phyloP scores from a whole-genome alignment of 2,888 invertebrate genomes.

The Hirtodrosophila histrioides region DNA sequence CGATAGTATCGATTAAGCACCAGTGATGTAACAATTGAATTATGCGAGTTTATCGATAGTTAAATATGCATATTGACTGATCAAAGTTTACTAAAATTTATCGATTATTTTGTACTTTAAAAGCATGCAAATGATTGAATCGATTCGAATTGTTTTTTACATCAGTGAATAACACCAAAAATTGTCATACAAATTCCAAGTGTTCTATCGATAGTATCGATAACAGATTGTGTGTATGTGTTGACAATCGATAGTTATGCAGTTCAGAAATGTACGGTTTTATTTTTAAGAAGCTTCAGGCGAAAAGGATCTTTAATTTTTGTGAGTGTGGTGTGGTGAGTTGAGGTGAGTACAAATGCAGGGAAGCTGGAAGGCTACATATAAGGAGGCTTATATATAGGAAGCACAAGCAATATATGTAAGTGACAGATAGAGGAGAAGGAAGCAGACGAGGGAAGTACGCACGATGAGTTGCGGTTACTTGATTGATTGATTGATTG shows the following conservation, averaged over 20 bases:
- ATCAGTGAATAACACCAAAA: background rate
- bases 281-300: conserved; percentile 29
- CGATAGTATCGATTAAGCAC: conserved; percentile 26
- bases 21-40: background rate
- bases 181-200: background rate
- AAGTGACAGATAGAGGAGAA: conserved; percentile 34
- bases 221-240: background rate
- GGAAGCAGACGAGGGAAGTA: conserved; percentile 55
- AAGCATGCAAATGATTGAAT: background rate
- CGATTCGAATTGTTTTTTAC: conserved; percentile 2
- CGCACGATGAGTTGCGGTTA: conserved; percentile 58
- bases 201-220: conserved; percentile 20
- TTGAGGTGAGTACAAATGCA: conserved; percentile 52
- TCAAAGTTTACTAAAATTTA: too few species aligned
- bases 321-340: conserved; percentile 50
- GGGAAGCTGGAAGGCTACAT: conserved; percentile 48
- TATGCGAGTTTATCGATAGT: too few species aligned
- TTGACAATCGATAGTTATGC: conserved; percentile 35
- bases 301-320: conserved; percentile 16
- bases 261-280: conserved; percentile 27
- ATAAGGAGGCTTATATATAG: conserved; percentile 45
- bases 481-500: conserved; percentile 35
- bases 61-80: too few species aligned
- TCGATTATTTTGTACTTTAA: too few species aligned
- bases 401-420: conserved; percentile 63